Evolutionary conservation across 1,140 invertebrate species (phyloP), one percentile per base, ranked within the genome.

Genomic region (Drosophila sp.): DNA sequence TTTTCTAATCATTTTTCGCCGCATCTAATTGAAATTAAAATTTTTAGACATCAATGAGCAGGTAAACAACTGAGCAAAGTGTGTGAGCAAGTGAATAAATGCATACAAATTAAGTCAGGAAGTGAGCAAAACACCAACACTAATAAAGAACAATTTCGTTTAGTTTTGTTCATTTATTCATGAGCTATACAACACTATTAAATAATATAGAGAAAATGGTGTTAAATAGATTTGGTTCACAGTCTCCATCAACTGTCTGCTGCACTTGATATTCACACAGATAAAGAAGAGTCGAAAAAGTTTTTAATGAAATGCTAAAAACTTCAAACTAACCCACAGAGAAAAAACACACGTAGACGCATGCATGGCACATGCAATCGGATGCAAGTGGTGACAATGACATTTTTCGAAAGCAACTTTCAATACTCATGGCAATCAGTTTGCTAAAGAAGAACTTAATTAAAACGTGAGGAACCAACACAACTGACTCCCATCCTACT

Each of bases 271-370:
- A 57, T 33, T 25, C 32, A 47, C 1, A 47, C 6, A 57, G 10
- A 32, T 5, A 33, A 30, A 57, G 29, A 58, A 58, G 3, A 58
- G n/a, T 17, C 56, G 23, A 17, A 30, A 58, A 58, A 58, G 30
- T 58, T 58, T 58, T 58, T 35, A 58, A 58, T 38, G 32, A 58
- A 58, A 58, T 58, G 56, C 32, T 58, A 25, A 58, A 57, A 57
- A 57, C 55, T 57, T 57, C 5, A 47, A 47, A 5, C 1, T 2
- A 32, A 41, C 64, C 60, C 32, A 27, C 4, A 50, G 38, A 58
- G 55, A 2, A 50, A 30, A 60, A 60, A 56, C 66, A 74, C 40
- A 41, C 60, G 41, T 25, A 57, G 47, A 58, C 27, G 23, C 5
- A 47, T 50, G 8, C 3, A 50, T 6, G 40, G 17, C 17, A 17